phyloP scores from a whole-genome alignment of 53 echinoderm and acorn worm genomes.

The Temnopleurus reevesii region DNA sequence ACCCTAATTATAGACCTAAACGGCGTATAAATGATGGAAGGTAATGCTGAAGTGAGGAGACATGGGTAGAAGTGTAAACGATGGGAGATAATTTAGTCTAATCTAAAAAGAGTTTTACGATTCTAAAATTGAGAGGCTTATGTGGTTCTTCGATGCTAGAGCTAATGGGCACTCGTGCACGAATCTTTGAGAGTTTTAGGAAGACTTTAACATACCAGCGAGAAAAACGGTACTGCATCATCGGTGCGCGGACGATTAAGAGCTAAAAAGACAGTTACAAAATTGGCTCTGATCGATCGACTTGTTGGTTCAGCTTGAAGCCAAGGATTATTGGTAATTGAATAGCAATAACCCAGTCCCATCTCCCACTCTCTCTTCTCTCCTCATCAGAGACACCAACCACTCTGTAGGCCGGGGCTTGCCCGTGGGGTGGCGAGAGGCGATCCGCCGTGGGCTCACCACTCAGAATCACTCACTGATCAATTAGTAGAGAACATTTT shows the following conservation, averaged over 20 bases:
- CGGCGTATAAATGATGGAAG: not conserved
- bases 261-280: slow-evolving; percentile 69
- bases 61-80: not conserved
- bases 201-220: slow-evolving; percentile 28
- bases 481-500: slow-evolving; percentile 34
- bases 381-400: slow-evolving; percentile 46
- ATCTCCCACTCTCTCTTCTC: slow-evolving; percentile 14
- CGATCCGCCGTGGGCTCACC: slow-evolving; percentile 20
- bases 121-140: slow-evolving; percentile 7
- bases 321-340: slow-evolving; percentile 83
- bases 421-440: slow-evolving; percentile 29
- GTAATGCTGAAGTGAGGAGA: not conserved
- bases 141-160: not conserved
- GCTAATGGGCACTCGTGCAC: slow-evolving; percentile 32
- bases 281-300: slow-evolving; percentile 74
- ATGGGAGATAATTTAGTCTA: not conserved
- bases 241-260: slow-evolving; percentile 22
- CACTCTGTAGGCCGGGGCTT: slow-evolving; percentile 40
- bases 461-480: slow-evolving; percentile 48
- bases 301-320: slow-evolving; percentile 77
- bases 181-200: not conserved
- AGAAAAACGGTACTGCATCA: slow-evolving; percentile 27
- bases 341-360: slow-evolving; percentile 73
- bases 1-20: too few relatives aligned
- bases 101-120: slow-evolving; percentile 31